Evolutionary conservation across 2,888 invertebrate genomes (phyloP).

Genomic region (Polydrusus pterygomalis): DNA sequence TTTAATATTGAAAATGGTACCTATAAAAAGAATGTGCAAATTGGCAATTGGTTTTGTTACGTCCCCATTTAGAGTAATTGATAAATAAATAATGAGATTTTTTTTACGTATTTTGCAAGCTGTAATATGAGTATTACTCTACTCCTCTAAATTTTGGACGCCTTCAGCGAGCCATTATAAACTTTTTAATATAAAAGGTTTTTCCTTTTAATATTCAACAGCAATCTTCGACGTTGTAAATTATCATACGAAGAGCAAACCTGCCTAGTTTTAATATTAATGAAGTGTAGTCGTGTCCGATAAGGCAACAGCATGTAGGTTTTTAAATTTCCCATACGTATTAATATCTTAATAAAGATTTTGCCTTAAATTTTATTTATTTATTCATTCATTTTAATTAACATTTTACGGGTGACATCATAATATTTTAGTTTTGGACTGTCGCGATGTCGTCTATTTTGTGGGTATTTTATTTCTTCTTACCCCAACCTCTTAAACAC

Average conservation of each 20-base stretch:
- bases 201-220: slow-evolving; percentile 32
- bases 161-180: slow-evolving; percentile 21
- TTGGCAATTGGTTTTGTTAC: no score
- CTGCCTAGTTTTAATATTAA: slow-evolving; percentile 32
- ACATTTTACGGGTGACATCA: slow-evolving; percentile 1
- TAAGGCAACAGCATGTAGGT: slow-evolving; percentile 17
- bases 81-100: no score
- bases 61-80: no score
- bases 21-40: no score
- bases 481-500: no score
- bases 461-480: no score
- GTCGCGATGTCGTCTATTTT: no score
- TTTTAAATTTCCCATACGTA: slow-evolving; percentile 18
- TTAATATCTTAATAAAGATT: slow-evolving; percentile 8
- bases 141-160: slow-evolving; percentile 8
- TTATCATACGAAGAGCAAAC: slow-evolving; percentile 35
- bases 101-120: no score
- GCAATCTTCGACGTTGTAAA: slow-evolving; percentile 30
- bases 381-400: background rate
- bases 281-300: slow-evolving; percentile 24
- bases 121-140: background rate
- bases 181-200: slow-evolving; percentile 28
- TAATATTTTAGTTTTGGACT: background rate
- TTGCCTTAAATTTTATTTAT: background rate
- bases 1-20: no score